Conservation (phyloP, 2,797 vertebrate species). For the Scleropages formosus region DNA sequence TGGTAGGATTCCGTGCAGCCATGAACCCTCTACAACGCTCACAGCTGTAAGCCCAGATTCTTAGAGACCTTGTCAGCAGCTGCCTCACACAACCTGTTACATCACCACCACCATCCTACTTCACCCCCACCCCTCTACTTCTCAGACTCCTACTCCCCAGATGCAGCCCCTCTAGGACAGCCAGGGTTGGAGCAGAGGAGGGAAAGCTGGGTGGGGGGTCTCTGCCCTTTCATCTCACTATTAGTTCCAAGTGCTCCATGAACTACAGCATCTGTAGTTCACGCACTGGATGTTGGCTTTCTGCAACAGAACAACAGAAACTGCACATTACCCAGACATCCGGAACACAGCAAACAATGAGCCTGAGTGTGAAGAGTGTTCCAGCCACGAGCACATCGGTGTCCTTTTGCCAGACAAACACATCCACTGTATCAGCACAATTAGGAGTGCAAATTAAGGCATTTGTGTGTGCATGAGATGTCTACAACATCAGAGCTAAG, state of each 20-base stretch:
- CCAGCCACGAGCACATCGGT: too few species aligned
- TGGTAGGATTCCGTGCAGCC: neutral
- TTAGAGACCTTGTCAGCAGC: neutral
- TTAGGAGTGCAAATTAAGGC: too few species aligned
- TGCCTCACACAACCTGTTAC: conserved; percentile 54
- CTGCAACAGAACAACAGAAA: too few species aligned
- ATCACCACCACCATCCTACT: conserved; percentile 56
- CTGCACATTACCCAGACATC: too few species aligned
- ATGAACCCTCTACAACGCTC: neutral
- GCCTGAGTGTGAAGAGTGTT: too few species aligned
- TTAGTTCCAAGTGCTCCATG: conserved; percentile 77
- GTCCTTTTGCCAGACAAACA: too few species aligned
- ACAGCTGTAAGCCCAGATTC: neutral
- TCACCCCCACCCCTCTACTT: conserved; percentile 47
- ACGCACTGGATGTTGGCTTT: too few species aligned
- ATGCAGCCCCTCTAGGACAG: conserved; percentile 36
- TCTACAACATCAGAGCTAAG: too few species aligned
- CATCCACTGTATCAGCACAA: too few species aligned
- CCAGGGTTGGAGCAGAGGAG: conserved; percentile 51
- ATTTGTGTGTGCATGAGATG: too few species aligned
- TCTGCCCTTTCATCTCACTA: conserved; percentile 76
- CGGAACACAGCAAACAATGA: too few species aligned
- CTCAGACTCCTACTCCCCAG: conserved; percentile 40
- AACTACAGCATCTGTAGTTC: conserved; percentile 35
- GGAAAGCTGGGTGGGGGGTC: conserved; percentile 59